A percentile compares a stretch with the other conserved stretches of the same genome.
These are phyloP conservation scores for Phengaris arion DNA, from an alignment of 2,888 invertebrate genomes.

Conservation along the genomic window DNA sequence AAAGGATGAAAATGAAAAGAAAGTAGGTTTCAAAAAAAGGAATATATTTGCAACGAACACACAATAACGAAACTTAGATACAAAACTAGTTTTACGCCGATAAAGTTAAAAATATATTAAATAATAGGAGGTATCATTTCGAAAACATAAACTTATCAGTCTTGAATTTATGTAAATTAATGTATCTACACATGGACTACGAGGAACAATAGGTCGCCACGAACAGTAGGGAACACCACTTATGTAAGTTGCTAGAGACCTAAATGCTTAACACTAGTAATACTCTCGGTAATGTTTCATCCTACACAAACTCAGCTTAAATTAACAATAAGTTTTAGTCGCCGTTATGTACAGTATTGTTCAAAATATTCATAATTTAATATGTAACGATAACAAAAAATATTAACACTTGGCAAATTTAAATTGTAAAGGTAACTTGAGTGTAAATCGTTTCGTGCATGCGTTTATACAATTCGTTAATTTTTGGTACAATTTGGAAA, in stretches of 20 bases:
- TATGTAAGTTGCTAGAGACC: not conserved
- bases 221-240: constrained; percentile 6
- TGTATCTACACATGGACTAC: constrained; percentile 55
- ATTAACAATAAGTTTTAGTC: constrained; percentile 9
- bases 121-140: constrained; percentile 38
- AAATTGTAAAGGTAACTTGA: constrained; percentile 11
- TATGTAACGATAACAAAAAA: constrained; percentile 15
- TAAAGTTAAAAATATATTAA: constrained; percentile 60
- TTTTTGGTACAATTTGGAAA: constrained; percentile 25
- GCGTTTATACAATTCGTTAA: constrained; percentile 11
- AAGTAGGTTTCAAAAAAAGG: constrained; percentile 73
- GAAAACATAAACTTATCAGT: constrained; percentile 35
- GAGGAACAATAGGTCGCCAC: constrained; percentile 54
- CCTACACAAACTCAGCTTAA: constrained; percentile 20
- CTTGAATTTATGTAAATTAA: constrained; percentile 50
- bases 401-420: constrained; percentile 25
- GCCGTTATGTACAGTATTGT: constrained; percentile 21
- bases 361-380: constrained; percentile 11
- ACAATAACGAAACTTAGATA: constrained; percentile 73
- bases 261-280: constrained; percentile 12
- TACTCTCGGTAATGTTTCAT: constrained; percentile 12
- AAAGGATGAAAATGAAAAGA: constrained; percentile 78
- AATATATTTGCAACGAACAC: constrained; percentile 80
- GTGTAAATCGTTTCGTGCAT: constrained; percentile 4
- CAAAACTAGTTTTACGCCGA: constrained; percentile 51